phyloP scores from a whole-genome alignment of 2,797 vertebrate species.

The Silurus aristotelis region DNA sequence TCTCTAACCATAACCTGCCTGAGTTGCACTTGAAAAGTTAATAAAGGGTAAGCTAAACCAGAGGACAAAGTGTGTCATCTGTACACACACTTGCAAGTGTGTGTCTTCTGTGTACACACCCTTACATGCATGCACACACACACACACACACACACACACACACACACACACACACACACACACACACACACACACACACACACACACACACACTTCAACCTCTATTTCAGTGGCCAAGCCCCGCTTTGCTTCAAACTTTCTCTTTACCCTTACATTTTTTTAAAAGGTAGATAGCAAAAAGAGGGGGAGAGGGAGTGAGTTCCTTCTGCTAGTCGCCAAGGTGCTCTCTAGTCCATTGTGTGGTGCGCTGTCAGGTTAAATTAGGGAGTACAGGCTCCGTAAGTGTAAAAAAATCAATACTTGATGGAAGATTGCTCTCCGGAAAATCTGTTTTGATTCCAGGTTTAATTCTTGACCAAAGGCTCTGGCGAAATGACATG shows the following conservation, averaged over 20 bases:
- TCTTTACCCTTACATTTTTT: conserved; percentile 60
- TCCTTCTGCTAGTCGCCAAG: conserved; percentile 94
- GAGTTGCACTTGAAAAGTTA: conserved; percentile 74
- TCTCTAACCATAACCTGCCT: conserved; percentile 68
- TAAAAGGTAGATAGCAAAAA: conserved; percentile 47
- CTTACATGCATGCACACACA: background rate
- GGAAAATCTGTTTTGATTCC: conserved; percentile 99
- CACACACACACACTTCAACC: conserved; percentile 26
- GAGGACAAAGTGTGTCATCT: conserved; percentile 69
- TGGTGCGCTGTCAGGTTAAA: conserved; percentile 99
- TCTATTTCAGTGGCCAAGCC: conserved; percentile 69
- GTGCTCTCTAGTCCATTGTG: conserved; percentile 98
- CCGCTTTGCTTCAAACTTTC: conserved; percentile 63
- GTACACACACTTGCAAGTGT: conserved; percentile 7
- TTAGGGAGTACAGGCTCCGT: conserved; percentile 99
- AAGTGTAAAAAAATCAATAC: conserved; percentile 99
- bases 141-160: conserved; percentile 5
- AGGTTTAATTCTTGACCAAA: conserved; percentile 99
- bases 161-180: background rate
- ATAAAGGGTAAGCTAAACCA: conserved; percentile 75
- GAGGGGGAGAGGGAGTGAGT: conserved; percentile 79
- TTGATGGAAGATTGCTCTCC: conserved; percentile 99
- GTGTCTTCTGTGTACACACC: background rate
- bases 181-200: conserved; percentile 7
- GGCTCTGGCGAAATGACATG: conserved; percentile 98